These are phyloP conservation scores for Perca fluviatilis DNA, from an alignment of 2,113 vertebrate species.

Conservation along the genomic window DNA sequence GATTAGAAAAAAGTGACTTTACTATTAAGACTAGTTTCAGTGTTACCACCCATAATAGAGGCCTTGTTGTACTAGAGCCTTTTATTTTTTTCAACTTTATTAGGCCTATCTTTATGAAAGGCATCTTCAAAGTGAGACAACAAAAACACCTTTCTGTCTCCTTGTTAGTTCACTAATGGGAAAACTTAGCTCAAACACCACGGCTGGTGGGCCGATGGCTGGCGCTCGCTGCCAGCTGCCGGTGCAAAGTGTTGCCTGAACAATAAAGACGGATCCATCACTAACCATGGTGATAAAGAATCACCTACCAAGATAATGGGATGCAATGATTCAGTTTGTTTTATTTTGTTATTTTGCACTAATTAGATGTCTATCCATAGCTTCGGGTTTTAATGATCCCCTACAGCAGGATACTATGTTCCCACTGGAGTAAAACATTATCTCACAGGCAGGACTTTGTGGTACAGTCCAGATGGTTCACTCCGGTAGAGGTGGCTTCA, in stretches of 20 bases:
- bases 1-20: not conserved
- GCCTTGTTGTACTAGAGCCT: not conserved
- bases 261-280: constrained; percentile 40
- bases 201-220: constrained; percentile 35
- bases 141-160: constrained; percentile 27
- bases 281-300: constrained; percentile 47
- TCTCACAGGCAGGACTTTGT: constrained; percentile 1
- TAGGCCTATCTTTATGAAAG: not conserved
- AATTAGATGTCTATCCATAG: not conserved
- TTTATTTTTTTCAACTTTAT: not conserved
- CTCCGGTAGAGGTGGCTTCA: constrained; percentile 8
- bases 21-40: not conserved
- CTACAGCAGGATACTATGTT: too few species aligned
- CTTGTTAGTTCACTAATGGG: constrained; percentile 52
- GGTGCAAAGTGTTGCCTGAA: constrained; percentile 47
- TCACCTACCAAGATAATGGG: constrained; percentile 45
- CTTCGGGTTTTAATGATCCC: not conserved
- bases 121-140: not conserved
- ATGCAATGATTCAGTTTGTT: constrained; percentile 24
- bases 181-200: constrained; percentile 44
- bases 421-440: not conserved
- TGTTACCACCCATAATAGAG: not conserved
- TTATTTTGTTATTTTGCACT: constrained; percentile 9
- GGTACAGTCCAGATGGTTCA: constrained; percentile 27
- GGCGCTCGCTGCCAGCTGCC: constrained; percentile 43